Evolutionary conservation across 2,797 vertebrate species (phyloP), one percentile per base, ranked within the genome.

Genomic region (Aphelocoma californica): DNA sequence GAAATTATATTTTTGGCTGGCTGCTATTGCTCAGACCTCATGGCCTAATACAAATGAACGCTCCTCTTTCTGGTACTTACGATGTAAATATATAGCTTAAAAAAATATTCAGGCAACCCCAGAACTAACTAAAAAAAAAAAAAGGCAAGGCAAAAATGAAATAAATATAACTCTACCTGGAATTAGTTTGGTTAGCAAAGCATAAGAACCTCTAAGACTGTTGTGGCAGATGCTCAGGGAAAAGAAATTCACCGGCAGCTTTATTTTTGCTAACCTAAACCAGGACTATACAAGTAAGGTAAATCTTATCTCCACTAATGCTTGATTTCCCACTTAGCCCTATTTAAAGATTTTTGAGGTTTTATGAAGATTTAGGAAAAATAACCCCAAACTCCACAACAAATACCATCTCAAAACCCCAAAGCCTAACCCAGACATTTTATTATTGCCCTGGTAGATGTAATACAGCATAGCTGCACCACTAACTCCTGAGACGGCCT

Each of bases 301-400:
- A 71, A 87, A 7, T 18, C 10, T 93, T 92, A 72, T 75, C 64
- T 82, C 25, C 47, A 48, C 24, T 74, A 91, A 65, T 78, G 7
- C 75, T 93, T 86, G 10, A 84, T 86, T 88, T 90, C 53, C 64
- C 18, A 50, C 56, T 93, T 94, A 95, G 84, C 29, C 58, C 11
- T 85, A 66, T 86, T 96, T 93, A 93, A 87, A 81, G 77, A 89
- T 81, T 93, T 85, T 34, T 67, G 61, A 91, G 62, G 80, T 87
- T 93, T 95, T 95, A 69, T 23, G 14, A 79, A 82, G 86, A 79
- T 66, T 90, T 72, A 60, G 38, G 40, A 15, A 45, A 62, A 53
- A 56, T 17, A 45, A 6, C 0, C 7, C 10, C 9, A 18, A 78
- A 70, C 31, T 10, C 57, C 36, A 38, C 34, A 17, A 67, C 40